Conservation (phyloP, 1,140 invertebrate species). For the Sycobia sp. region DNA sequence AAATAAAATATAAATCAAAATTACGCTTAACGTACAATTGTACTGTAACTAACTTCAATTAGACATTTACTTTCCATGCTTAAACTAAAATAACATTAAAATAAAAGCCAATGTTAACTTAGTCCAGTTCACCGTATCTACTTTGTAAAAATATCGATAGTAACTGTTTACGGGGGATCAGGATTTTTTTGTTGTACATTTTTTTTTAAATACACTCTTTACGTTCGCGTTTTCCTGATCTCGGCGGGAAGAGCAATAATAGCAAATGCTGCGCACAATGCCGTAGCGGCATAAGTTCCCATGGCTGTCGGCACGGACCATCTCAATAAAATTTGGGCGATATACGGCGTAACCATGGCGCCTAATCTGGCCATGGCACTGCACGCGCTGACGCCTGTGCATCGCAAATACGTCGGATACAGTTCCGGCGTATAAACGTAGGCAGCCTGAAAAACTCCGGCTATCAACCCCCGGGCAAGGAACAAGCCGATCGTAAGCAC, state of each 20-base stretch:
- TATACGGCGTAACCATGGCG: constrained; percentile 90
- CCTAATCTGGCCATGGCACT: constrained; percentile 89
- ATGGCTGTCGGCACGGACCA: constrained; percentile 75
- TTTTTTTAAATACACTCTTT: no score
- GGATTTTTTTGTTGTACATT: no score
- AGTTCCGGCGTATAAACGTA: constrained; percentile 97
- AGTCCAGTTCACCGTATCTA: no score
- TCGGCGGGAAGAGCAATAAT: constrained; percentile 81
- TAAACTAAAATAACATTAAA: no score
- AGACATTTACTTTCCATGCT: no score
- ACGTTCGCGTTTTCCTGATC: constrained; percentile 70
- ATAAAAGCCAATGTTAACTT: no score
- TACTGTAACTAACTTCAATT: no score
- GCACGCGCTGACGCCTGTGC: constrained; percentile 87
- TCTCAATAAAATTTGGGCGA: constrained; percentile 84
- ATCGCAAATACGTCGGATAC: constrained; percentile 87
- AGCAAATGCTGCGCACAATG: constrained; percentile 74
- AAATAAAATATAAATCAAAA: no score
- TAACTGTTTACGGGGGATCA: no score
- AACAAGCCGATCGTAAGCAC: constrained; percentile 86
- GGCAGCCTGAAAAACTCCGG: constrained; percentile 91
- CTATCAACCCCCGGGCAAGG: constrained; percentile 88
- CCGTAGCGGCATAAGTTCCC: constrained; percentile 74
- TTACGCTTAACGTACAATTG: no score
- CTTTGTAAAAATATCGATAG: no score